Base-by-base conservation (phyloP, 2,797 vertebrate species). In the Uromys caudimaculatus region DNA sequence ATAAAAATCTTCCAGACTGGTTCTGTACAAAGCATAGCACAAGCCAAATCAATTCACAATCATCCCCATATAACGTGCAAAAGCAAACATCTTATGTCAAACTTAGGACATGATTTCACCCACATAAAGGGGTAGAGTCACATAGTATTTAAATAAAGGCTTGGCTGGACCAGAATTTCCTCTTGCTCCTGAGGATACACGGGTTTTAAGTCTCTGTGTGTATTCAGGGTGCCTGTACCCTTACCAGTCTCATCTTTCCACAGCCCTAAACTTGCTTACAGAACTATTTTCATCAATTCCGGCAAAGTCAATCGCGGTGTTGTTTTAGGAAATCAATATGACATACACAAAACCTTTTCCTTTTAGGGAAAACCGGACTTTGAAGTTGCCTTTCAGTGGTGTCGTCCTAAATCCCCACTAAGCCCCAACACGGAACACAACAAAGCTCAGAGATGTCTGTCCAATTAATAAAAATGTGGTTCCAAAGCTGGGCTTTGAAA, bases 261-360 rank as follows among this genome's bases (percentile, higher is more conserved):
- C 44, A 78, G 38, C 32, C 35, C 76, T 84, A 85, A 88, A 90
- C n/a, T 35, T 54, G 44, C 50, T 35, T 29, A 77, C 12, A 58
- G 56, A 17, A 76, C 8, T 56, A 24, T 90, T 97, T 94, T 96
- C 78, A 78, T 96, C 27, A 90, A 82, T 62, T 90, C 4, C 87
- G 4, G 81, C 90, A 97, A 96, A 97, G 96, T 83, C 95, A 97
- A 90, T 1, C 6, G 75, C 83, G 95, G 88, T 71, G 62, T 17
- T 96, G 87, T 76, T 93, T 95, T 97, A 96, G 90, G 94, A 98
- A 71, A 95, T 97, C 54, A 95, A 81, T 94, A 87, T 83, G 86
- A 21, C 81, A 95, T 50, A 93, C 35, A 95, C 81, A 90, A 27
- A 24, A 67, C 60, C 87, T 52, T 71, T 83, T 97, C 83, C 71